phyloP scores from a whole-genome alignment of 2,113 vertebrate genomes.

The Erinaceus europaeus region DNA sequence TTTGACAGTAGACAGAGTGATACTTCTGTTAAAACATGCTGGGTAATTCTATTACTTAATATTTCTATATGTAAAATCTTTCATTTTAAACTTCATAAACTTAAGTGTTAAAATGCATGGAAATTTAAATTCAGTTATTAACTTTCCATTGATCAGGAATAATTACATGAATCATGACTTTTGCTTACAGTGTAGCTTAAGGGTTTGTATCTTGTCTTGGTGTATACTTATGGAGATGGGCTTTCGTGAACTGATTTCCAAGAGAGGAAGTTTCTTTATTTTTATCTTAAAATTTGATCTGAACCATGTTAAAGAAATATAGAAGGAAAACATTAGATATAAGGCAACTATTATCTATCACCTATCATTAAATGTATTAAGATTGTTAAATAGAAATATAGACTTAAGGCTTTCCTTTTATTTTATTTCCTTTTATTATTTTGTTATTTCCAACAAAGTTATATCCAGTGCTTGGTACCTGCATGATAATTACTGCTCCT shows the following conservation, averaged over 20 bases:
- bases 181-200: background rate
- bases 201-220: background rate
- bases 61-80: conserved; percentile 26
- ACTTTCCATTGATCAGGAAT: background rate
- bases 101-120: background rate
- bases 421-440: too few species aligned
- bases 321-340: background rate
- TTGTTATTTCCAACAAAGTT: too few species aligned
- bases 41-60: conserved; percentile 43
- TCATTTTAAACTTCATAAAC: conserved; percentile 52
- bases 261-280: background rate
- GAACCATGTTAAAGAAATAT: background rate
- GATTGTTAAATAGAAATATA: background rate
- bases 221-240: background rate
- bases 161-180: background rate
- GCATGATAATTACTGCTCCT: too few species aligned
- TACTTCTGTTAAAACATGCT: conserved; percentile 50
- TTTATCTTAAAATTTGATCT: background rate
- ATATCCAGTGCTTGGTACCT: too few species aligned
- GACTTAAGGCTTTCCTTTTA: background rate
- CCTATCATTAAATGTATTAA: background rate
- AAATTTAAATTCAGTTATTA: conserved; percentile 22
- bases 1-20: conserved; percentile 52
- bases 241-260: background rate
- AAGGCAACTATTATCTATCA: background rate